phyloP scores from a whole-genome alignment of 2,113 vertebrate genomes.

The Proterorhinus semilunaris region DNA sequence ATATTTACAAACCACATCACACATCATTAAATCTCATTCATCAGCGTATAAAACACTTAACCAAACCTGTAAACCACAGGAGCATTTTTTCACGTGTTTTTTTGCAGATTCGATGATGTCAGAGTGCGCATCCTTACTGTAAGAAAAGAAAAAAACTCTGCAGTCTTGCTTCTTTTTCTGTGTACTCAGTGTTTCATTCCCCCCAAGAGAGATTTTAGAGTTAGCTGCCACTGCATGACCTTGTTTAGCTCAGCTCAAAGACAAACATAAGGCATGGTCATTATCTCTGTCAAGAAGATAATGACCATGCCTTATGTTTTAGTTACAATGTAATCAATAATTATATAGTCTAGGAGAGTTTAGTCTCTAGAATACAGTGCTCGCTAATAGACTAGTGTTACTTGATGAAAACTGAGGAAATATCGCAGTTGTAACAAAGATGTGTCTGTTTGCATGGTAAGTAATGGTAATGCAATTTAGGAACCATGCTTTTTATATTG shows the following conservation, averaged over 20 bases:
- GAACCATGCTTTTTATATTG: not conserved
- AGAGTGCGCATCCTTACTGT: not conserved
- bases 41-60: not conserved
- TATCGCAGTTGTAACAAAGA: not conserved
- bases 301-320: no score
- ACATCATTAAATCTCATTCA: not conserved
- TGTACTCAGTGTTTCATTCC: slow-evolving; percentile 12
- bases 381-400: no score
- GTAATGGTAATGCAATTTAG: not conserved
- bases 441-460: not conserved
- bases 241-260: slow-evolving; percentile 26
- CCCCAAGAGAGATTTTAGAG: slow-evolving; percentile 9
- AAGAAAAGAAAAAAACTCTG: not conserved
- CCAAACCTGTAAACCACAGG: no score
- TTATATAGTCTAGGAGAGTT: no score
- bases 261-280: not conserved
- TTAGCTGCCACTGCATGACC: slow-evolving; percentile 21
- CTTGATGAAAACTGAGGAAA: no score
- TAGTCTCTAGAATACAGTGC: no score
- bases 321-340: no score
- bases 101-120: not conserved
- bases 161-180: not conserved
- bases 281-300: not conserved
- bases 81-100: not conserved
- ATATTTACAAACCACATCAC: not conserved